A percentile compares a stretch with the other conserved stretches of the same genome.
Conservation (phyloP, 2,113 vertebrate species). For the Tringa solitaria region DNA sequence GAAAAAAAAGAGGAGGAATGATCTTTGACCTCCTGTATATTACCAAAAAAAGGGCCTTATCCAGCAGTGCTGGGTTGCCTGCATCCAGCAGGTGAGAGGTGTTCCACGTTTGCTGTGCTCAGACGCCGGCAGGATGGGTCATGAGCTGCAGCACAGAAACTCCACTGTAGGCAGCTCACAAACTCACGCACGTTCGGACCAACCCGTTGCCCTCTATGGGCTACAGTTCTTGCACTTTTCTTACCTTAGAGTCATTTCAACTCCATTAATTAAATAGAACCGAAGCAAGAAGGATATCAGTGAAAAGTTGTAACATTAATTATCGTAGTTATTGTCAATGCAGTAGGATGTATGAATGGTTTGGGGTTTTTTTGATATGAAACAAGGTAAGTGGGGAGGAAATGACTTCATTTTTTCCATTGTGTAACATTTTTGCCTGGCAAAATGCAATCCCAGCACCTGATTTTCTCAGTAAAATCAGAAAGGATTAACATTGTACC, state of each 20-base stretch:
- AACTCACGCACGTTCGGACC: neutral
- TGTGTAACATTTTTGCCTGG: neutral
- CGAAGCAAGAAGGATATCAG: neutral
- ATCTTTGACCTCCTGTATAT: neutral
- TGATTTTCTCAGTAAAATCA: neutral
- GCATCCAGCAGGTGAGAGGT: neutral
- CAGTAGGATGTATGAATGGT: neutral
- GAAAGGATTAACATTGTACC: neutral
- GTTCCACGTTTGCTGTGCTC: neutral
- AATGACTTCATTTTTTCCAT: neutral
- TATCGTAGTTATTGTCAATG: neutral
- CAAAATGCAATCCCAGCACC: neutral
- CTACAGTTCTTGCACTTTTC: neutral
- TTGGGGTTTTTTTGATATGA: neutral
- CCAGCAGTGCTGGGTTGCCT: neutral
- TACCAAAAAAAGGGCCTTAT: neutral
- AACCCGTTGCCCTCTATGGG: neutral
- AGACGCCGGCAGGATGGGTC: neutral
- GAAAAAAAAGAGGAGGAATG: neutral
- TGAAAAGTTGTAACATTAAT: neutral
- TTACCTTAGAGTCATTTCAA: neutral
- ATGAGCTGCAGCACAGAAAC: neutral
- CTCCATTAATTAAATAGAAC: neutral
- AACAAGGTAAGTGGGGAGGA: neutral
- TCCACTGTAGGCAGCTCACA: neutral